A percentile compares a stretch with the other conserved stretches of the same genome.
phyloP scores from a whole-genome alignment of 2,888 invertebrate genomes.

The Esperia sulphurella region DNA sequence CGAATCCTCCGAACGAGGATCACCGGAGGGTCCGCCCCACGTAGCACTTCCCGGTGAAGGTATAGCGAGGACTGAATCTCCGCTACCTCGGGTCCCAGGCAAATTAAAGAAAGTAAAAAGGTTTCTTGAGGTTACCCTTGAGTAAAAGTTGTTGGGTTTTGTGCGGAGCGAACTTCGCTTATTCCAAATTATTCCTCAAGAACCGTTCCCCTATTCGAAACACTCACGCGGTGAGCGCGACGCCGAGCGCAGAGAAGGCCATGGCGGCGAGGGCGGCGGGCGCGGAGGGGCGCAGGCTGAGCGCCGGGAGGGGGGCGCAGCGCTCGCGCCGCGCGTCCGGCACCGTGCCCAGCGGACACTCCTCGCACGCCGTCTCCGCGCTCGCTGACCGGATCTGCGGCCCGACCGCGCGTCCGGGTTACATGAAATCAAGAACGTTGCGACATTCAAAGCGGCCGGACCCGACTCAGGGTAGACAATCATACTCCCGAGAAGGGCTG shows the following conservation, averaged over 20 bases:
- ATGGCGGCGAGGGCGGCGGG: conserved; percentile 95
- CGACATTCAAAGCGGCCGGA: background rate
- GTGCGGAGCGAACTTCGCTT: too few species aligned
- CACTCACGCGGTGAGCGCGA: conserved; percentile 84
- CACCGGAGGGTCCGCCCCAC: too few species aligned
- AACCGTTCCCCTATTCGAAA: background rate
- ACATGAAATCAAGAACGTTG: background rate
- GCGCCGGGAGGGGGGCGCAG: conserved; percentile 88
- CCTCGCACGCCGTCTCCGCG: conserved; percentile 89
- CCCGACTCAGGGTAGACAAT: too few species aligned
- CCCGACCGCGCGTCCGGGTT: background rate
- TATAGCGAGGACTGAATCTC: too few species aligned
- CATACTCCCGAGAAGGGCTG: too few species aligned
- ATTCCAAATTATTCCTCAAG: too few species aligned
- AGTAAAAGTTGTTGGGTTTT: too few species aligned
- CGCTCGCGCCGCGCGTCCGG: conserved; percentile 86
- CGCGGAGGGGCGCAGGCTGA: conserved; percentile 87
- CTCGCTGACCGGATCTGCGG: conserved; percentile 86
- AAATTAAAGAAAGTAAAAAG: too few species aligned
- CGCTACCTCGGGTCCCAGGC: too few species aligned
- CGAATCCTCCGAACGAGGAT: too few species aligned
- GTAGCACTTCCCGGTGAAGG: too few species aligned
- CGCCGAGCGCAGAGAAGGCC: conserved; percentile 91
- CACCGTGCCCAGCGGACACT: conserved; percentile 89
- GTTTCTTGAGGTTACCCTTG: too few species aligned